A percentile compares a stretch with the other conserved stretches of the same genome.
Conservation (phyloP, 2,888 invertebrate genomes). For the Sesia bembeciformis region DNA sequence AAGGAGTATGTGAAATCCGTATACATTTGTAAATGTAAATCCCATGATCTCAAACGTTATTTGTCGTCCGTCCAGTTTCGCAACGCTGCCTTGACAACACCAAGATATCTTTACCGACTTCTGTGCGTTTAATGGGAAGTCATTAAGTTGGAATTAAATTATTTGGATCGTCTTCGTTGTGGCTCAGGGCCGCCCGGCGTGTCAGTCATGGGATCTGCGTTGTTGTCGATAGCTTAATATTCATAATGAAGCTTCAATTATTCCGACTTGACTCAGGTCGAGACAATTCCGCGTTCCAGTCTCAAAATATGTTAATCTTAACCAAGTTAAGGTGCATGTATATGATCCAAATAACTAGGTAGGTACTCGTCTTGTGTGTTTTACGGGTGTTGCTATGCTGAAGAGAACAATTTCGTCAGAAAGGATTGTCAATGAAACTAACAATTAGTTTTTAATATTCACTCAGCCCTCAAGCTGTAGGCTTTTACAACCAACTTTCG, state of each 20-base stretch:
- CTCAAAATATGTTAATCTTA: too few species aligned
- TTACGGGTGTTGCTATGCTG: background rate
- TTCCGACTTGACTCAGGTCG: too few species aligned
- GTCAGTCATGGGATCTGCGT: slow-evolving; percentile 7
- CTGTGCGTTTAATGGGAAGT: slow-evolving; percentile 26
- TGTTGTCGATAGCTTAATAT: slow-evolving; percentile 8
- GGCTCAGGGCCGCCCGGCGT: slow-evolving; percentile 28
- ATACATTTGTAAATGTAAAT: too few species aligned
- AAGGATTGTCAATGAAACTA: too few species aligned
- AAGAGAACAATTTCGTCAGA: background rate
- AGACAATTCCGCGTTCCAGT: too few species aligned
- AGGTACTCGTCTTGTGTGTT: too few species aligned
- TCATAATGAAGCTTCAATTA: slow-evolving; percentile 3
- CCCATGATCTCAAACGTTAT: slow-evolving; percentile 7
- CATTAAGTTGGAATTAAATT: slow-evolving; percentile 32
- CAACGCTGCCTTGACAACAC: slow-evolving; percentile 23
- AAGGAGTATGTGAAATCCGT: too few species aligned
- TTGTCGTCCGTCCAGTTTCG: slow-evolving; percentile 12
- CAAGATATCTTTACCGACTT: slow-evolving; percentile 24
- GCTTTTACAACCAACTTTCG: too few species aligned
- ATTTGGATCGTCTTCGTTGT: slow-evolving; percentile 19
- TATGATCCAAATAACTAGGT: too few species aligned
- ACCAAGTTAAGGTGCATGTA: too few species aligned
- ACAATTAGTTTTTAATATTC: too few species aligned
- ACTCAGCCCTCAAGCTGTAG: too few species aligned